A percentile compares a stretch with the other conserved stretches of the same genome.
Evolutionary conservation across 2,113 vertebrate species (phyloP).

Genomic region (Ceyx cyanopectus): DNA sequence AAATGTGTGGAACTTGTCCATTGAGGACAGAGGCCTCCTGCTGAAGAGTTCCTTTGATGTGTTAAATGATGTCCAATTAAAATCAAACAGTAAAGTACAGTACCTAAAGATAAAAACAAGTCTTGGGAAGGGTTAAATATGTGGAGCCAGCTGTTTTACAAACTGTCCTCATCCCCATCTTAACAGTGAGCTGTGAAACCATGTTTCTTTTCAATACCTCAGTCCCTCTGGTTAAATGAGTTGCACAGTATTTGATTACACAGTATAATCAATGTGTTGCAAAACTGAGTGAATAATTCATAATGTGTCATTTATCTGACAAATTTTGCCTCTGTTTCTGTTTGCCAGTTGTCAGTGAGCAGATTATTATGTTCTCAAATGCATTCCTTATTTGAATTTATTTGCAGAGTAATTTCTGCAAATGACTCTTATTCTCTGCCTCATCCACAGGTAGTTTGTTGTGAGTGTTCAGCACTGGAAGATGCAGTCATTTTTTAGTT

Average conservation of each 20-base stretch:
- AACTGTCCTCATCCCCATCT: neutral
- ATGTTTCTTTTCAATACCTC: neutral
- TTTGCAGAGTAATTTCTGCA: conserved; percentile 36
- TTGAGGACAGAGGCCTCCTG: neutral
- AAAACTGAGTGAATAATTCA: conserved; percentile 67
- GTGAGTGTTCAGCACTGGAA: neutral
- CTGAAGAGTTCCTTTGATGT: neutral
- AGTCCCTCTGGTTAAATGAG: neutral
- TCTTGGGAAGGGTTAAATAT: neutral
- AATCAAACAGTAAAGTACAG: neutral
- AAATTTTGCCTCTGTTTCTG: conserved; percentile 48
- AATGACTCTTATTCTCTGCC: neutral
- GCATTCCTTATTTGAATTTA: conserved; percentile 44
- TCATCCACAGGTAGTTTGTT: neutral
- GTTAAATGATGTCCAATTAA: neutral
- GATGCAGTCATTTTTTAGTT: neutral
- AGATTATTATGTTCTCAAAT: conserved; percentile 55
- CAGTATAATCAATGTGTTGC: conserved; percentile 40
- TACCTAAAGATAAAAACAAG: neutral
- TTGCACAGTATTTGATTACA: conserved; percentile 51
- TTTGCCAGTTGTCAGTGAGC: conserved; percentile 44
- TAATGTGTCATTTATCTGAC: conserved; percentile 56
- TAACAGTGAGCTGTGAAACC: neutral
- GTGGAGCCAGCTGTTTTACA: neutral
- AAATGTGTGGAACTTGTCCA: neutral